A percentile compares a stretch with the other conserved stretches of the same genome.
These are phyloP conservation scores for Resseliella maxima DNA, from an alignment of 2,888 invertebrate genomes.

Conservation along the genomic window DNA sequence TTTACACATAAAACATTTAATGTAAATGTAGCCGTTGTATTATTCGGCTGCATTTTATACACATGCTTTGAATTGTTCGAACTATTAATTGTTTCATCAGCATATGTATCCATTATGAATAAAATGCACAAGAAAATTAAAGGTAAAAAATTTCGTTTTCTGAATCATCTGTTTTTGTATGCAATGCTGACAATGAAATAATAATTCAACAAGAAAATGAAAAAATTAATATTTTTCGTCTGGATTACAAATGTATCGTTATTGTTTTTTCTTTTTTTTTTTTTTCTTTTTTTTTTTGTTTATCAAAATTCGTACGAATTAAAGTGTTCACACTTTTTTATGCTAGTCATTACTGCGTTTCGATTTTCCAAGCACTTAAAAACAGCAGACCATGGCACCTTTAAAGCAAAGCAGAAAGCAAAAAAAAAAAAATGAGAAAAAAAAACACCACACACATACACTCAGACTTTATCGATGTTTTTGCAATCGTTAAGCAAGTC, in stretches of 20 bases:
- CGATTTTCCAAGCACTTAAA: neutral
- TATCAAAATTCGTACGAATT: too few relatives aligned
- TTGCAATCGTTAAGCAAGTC: neutral
- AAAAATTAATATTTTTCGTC: too few relatives aligned
- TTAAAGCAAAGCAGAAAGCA: too few relatives aligned
- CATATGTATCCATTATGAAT: neutral
- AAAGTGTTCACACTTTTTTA: neutral
- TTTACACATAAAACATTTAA: neutral
- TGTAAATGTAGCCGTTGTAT: neutral
- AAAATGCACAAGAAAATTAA: too few relatives aligned
- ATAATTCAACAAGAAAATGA: neutral
- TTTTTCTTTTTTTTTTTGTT: too few relatives aligned
- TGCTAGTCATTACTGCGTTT: neutral
- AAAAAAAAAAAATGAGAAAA: neutral
- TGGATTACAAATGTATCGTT: too few relatives aligned
- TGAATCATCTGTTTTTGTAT: neutral
- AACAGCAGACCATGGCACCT: neutral
- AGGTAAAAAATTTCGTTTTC: neutral
- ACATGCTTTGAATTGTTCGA: constrained; percentile 34
- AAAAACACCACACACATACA: neutral
- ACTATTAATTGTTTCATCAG: neutral
- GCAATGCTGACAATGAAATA: neutral
- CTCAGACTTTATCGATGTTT: neutral
- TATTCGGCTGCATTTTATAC: constrained; percentile 21
- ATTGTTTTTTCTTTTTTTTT: too few relatives aligned